A percentile compares a stretch with the other conserved stretches of the same genome.
phyloP scores from a whole-genome alignment of 1,140 invertebrate genomes.

The Gerris buenoi region DNA sequence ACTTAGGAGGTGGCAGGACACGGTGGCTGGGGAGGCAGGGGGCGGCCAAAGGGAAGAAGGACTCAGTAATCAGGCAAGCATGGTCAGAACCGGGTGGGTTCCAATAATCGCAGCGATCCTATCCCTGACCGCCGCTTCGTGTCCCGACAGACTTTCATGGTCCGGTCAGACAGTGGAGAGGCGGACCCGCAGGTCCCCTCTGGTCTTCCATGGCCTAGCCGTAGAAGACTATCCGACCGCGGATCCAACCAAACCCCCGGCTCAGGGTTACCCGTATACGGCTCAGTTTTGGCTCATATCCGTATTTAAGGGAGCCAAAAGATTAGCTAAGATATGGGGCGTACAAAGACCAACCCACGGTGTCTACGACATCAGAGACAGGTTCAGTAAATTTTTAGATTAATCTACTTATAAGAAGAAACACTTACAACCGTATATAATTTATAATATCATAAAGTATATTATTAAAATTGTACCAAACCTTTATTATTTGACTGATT shows the following conservation, averaged over 20 bases:
- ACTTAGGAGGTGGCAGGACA: background rate
- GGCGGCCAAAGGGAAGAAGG: no score
- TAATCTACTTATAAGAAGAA: no score
- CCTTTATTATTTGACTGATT: no score
- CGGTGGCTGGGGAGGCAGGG: background rate
- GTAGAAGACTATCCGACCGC: slow-evolving; percentile 17
- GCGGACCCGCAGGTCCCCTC: slow-evolving; percentile 8
- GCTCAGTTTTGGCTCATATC: slow-evolving; percentile 22
- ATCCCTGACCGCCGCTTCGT: slow-evolving; percentile 2
- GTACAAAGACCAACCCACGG: slow-evolving; percentile 9
- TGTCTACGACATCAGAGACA: slow-evolving; percentile 20
- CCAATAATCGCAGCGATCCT: background rate
- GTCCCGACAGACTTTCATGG: slow-evolving; percentile 11
- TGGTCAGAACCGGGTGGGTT: background rate
- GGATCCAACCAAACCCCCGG: slow-evolving; percentile 2
- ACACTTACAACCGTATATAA: no score
- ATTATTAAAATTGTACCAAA: no score
- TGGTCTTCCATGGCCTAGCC: slow-evolving; percentile 21
- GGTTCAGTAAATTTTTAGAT: no score
- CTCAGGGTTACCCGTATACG: slow-evolving; percentile 11
- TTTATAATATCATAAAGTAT: no score
- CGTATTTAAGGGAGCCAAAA: slow-evolving; percentile 18
- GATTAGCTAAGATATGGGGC: slow-evolving; percentile 14
- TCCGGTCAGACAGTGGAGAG: slow-evolving; percentile 15
- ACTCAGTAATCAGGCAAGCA: background rate